These are phyloP conservation scores for Hypsopygia costalis DNA, from an alignment of 2,888 invertebrate species.

Conservation along the genomic window DNA sequence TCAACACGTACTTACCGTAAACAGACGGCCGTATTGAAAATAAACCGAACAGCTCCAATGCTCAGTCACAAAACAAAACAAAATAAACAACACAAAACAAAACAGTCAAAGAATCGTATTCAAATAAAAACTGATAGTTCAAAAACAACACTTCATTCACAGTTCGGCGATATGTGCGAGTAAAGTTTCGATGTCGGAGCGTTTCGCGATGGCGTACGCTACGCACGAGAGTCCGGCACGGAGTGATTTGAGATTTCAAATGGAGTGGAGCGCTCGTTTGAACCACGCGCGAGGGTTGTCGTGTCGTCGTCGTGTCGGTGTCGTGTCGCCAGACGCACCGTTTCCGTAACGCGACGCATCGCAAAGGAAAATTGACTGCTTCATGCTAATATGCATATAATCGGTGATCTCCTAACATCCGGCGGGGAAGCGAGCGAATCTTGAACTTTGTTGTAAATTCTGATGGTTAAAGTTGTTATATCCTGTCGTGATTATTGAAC, in stretches of 20 bases:
- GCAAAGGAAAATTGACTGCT: slow-evolving; percentile 49
- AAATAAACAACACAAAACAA: slow-evolving; percentile 69
- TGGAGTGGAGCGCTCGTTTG: slow-evolving; percentile 15
- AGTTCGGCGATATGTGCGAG: slow-evolving; percentile 49
- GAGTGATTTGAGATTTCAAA: slow-evolving; percentile 39
- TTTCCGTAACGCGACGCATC: slow-evolving; percentile 41
- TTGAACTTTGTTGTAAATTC: slow-evolving; percentile 14
- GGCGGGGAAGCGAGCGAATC: slow-evolving; percentile 22
- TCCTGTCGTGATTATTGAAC: background rate
- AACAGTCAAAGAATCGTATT: slow-evolving; percentile 52
- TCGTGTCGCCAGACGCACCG: slow-evolving; percentile 24
- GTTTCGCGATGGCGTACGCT: slow-evolving; percentile 47
- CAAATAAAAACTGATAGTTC: slow-evolving; percentile 42
- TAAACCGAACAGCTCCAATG: slow-evolving; percentile 69
- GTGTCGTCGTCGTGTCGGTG: slow-evolving; percentile 16
- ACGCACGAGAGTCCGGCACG: slow-evolving; percentile 52
- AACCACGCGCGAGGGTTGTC: slow-evolving; percentile 16
- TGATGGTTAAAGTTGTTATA: slow-evolving; percentile 13
- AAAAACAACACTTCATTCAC: slow-evolving; percentile 65
- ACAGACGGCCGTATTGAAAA: slow-evolving; percentile 64
- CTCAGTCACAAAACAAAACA: slow-evolving; percentile 59
- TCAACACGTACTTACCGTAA: slow-evolving; percentile 70
- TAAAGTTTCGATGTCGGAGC: slow-evolving; percentile 57
- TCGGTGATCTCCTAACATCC: slow-evolving; percentile 54
- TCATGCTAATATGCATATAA: slow-evolving; percentile 55